phyloP scores from a whole-genome alignment of 2,113 vertebrate species.

The Ursus arctos region DNA sequence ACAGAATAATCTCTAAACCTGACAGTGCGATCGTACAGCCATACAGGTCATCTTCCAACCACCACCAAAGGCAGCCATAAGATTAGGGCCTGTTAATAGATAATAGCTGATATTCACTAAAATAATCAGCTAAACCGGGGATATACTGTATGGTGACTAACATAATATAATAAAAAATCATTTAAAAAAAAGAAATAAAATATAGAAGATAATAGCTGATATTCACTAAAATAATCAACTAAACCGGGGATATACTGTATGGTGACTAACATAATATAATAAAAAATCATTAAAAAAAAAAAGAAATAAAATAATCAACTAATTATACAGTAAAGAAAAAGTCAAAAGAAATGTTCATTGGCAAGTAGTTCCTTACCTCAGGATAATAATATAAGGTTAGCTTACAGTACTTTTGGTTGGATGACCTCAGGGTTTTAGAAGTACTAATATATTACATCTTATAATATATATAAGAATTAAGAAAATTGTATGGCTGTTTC shows the following conservation, averaged over 20 bases:
- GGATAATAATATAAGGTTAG: background rate
- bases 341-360: background rate
- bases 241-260: background rate
- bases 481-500: background rate
- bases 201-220: constrained; percentile 36
- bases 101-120: constrained; percentile 37
- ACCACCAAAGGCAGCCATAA: background rate
- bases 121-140: background rate
- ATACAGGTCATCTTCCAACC: background rate
- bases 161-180: too few relatives aligned
- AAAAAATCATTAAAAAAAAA: too few relatives aligned
- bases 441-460: background rate
- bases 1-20: background rate
- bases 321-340: constrained; percentile 18
- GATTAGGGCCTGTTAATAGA: background rate
- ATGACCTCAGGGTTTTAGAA: background rate
- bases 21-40: background rate
- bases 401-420: background rate
- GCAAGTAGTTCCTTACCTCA: background rate
- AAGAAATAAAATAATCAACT: background rate
- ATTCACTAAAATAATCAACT: constrained; percentile 15
- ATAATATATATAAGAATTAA: background rate
- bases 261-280: too few relatives aligned
- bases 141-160: too few relatives aligned
- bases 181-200: background rate